Conservation (phyloP, 1,140 invertebrate species). For the Neotoxoptera formosana region DNA sequence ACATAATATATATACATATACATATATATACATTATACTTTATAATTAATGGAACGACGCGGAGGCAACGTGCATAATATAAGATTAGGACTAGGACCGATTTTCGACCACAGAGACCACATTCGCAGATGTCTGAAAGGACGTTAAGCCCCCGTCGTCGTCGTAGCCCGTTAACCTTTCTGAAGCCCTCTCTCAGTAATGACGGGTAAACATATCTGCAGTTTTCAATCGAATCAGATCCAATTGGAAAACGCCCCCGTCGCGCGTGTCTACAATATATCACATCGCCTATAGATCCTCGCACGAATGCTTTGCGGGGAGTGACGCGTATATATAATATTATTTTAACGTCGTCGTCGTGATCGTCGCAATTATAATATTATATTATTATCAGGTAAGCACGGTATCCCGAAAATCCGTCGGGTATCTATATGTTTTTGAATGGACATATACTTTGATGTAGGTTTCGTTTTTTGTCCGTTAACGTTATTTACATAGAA, state of each 20-base stretch:
- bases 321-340: not conserved
- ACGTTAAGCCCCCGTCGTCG: not conserved
- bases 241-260: not conserved
- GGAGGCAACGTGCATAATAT: not conserved
- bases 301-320: not conserved
- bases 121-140: not conserved
- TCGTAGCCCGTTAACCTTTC: not conserved
- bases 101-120: not conserved
- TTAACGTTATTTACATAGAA: not conserved
- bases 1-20: not conserved
- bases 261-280: not conserved
- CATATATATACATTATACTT: not conserved
- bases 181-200: not conserved
- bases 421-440: too few relatives aligned
- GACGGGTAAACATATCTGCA: not conserved
- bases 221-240: not conserved
- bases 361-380: not conserved
- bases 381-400: too few relatives aligned
- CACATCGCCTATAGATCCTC: not conserved
- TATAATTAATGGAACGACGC: not conserved
- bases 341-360: not conserved
- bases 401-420: too few relatives aligned
- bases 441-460: too few relatives aligned
- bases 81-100: not conserved
- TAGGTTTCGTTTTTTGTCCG: not conserved